Evolutionary conservation across 2,797 vertebrate genomes (phyloP).

Genomic region (Macropodus opercularis): DNA sequence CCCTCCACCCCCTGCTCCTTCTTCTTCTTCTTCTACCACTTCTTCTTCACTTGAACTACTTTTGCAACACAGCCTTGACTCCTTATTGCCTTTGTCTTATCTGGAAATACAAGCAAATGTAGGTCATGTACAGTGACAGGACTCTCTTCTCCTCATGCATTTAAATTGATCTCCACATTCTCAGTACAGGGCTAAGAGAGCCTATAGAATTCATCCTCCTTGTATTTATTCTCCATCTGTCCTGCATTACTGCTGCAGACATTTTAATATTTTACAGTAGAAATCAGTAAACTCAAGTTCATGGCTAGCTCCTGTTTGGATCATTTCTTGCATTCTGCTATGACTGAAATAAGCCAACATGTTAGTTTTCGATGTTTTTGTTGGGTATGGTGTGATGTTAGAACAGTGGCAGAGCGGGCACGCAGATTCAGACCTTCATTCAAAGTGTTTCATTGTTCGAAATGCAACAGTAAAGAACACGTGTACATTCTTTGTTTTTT

Average conservation of each 20-base stretch:
- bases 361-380: conserved; percentile 21
- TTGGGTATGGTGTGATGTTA: conserved; percentile 8
- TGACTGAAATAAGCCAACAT: conserved; percentile 1
- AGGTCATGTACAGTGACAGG: conserved; percentile 54
- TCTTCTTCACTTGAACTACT: conserved; percentile 54
- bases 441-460: conserved; percentile 22
- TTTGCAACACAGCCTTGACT: conserved; percentile 52
- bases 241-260: conserved; percentile 3
- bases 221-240: conserved; percentile 20
- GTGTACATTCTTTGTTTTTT: conserved; percentile 14
- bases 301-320: conserved; percentile 2
- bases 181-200: not conserved
- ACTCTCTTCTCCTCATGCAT: conserved; percentile 21
- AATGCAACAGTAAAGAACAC: conserved; percentile 12
- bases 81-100: conserved; percentile 59
- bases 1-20: conserved; percentile 18
- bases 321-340: conserved; percentile 16
- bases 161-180: conserved; percentile 29
- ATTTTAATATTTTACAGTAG: not conserved
- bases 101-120: conserved; percentile 50
- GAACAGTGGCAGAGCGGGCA: conserved; percentile 15
- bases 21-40: conserved; percentile 28
- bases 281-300: conserved; percentile 12
- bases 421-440: conserved; percentile 15
- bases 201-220: conserved; percentile 12